Evolutionary conservation across 2,113 vertebrate species (phyloP).

Genomic region (Connochaetes taurinus): DNA sequence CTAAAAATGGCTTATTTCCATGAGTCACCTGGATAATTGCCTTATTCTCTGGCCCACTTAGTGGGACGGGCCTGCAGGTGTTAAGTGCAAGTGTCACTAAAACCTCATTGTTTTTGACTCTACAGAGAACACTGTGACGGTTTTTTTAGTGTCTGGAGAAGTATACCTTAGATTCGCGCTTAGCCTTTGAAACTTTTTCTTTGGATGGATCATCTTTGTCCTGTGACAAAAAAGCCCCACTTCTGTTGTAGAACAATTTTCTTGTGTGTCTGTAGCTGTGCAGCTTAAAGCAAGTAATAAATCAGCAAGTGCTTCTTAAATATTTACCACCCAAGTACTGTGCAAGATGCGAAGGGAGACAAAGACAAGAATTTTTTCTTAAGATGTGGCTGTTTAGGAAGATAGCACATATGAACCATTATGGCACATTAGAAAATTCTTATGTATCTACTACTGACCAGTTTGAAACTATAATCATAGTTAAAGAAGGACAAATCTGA

Average conservation of each 20-base stretch:
- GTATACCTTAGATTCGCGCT: not conserved
- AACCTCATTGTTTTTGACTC: conserved; percentile 3
- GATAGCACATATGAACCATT: not conserved
- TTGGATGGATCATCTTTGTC: not conserved
- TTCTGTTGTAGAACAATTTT: not conserved
- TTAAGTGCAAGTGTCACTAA: not conserved
- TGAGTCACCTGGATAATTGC: conserved; percentile 67
- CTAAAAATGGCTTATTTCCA: conserved; percentile 70
- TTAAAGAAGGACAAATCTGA: not conserved
- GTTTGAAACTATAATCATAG: not conserved
- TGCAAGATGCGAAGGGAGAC: not conserved
- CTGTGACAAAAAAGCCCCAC: not conserved
- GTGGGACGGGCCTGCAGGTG: conserved; percentile 30
- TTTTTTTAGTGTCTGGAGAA: not conserved
- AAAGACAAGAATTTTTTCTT: not conserved
- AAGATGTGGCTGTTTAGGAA: not conserved
- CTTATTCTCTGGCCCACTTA: conserved; percentile 52
- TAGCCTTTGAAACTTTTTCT: not conserved
- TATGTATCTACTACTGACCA: not conserved
- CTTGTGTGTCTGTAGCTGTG: not conserved
- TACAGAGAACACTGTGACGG: not conserved
- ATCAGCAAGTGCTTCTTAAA: not conserved
- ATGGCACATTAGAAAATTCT: not conserved
- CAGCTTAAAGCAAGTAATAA: not conserved
- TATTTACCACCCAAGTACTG: not conserved